Base-by-base conservation (phyloP, 1,140 invertebrate species). In the Ladona fulva region DNA sequence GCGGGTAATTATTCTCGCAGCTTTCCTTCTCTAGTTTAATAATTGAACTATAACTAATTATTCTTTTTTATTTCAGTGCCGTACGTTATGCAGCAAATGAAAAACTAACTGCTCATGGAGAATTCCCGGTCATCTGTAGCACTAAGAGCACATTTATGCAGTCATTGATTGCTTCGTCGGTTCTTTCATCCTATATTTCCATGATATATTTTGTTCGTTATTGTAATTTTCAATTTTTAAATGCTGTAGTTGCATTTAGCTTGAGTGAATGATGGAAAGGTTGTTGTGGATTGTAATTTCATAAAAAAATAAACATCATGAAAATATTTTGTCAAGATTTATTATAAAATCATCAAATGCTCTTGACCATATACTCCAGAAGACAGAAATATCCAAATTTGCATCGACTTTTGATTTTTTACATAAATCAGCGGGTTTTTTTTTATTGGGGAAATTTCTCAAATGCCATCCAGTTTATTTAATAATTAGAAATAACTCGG, bases 281-380 rank as follows among this genome's bases (percentile, higher is more conserved):
- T 52, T 52, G 44, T 19, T 66, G n/a, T n/a, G 52, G 52, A 19
- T 6, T 22, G 16, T 19, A 66, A 66, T 19, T 66, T 12, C 3
- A 66, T 52, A 52, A 5, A 19, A 66, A 66, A 66, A 66, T 22
- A 66, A 37, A 74, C n/a, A 76, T 29, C 25, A n/a, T 25, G 59
- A 74, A 66, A 44, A 77, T 74, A 81, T 80, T 78, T 79, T 79
- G 79, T 80, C 75, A 82, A 81, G 80, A 79, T 82, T 82, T 82
- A 82, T 82, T 82, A 82, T 82, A 82, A 82, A 82, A 82, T 82
- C 81, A 82, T 82, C 81, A 82, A 82, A 82, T 82, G 80, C 80
- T 82, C 80, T 80, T 80, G 79, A 80, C 79, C 81, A 80, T 81
- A 82, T 79, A 78, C 80, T 79, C 80, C 79, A 80, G 79, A 82